Evolutionary conservation across 2,888 invertebrate genomes (phyloP), one percentile per base, ranked within the genome.

Genomic region (Agrochola lota): DNA sequence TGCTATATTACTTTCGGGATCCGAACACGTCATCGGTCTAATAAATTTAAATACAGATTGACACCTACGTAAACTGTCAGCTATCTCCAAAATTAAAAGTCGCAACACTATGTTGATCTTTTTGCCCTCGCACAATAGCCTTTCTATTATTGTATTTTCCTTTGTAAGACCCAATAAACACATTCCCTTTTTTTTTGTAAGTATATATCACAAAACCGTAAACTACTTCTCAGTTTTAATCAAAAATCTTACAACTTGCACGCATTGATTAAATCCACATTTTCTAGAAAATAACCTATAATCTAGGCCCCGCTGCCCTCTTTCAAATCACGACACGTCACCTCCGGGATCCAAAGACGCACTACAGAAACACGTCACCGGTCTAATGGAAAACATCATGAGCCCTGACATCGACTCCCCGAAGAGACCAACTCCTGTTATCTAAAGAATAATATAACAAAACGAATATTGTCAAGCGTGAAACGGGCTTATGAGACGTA

Each of bases 301-400:
- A 23, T 55, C 23, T 55, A 1, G 55, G 55, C 11, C 9, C 57
- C 77, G 83, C 74, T 46, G 5, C 9, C 30, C 76, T 69, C 73
- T 80, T 70, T 40, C 73, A 74, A 82, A 86, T 88, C 89, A 80
- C 59, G 52, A 89, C 89, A 76, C 81, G 74, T 83, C 73, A 87
- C 90, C 87, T 83, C 35, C 68, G 91, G 91, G 91, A 89, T 83
- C 84, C 77, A 78, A 88, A 89, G 90, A 85, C 91, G 90, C 90
- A 90, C 91, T 91, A 92, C 90, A 90, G 90, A 89, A 87, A 89
- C 90, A 91, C 88, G 93, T 94, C 94, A 92, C 88, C 88, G 86
- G 88, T 89, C 90, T 94, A 94, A 94, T 94, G 94, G 94, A 93
- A 94, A 93, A 93, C 93, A 94, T 94, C 93, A 93, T 88, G 91